Evolutionary conservation across 2,888 invertebrate species (phyloP), one percentile per base, ranked within the genome.

Genomic region (Gerosis bhagava): DNA sequence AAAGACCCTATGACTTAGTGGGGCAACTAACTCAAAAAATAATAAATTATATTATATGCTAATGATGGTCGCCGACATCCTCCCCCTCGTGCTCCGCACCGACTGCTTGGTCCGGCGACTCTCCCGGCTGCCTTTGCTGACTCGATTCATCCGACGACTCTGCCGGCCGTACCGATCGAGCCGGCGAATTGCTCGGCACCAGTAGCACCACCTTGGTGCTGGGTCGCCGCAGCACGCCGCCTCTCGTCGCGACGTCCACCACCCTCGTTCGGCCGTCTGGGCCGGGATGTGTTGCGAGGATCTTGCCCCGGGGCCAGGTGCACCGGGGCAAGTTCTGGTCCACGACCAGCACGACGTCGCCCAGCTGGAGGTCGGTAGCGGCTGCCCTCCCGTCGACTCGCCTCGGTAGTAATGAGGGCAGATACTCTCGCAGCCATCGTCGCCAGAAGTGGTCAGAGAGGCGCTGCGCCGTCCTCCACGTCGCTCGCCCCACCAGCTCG

Each of bases 401-500:
- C 19, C 32, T 16, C 11, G 17, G 11, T 12, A 19, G 34, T 11
- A 34, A 19, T 3, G 17, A 17, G n/a, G 34, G 34, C 11, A 21
- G 7, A 7, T 34, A 34, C 17, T 34, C 34, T 11, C 19, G 34
- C 2, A 34, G 11, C 5, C n/a, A 34, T 11, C 34, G 34, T 11
- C 11, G 11, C 34, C 34, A 34, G 19, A 34, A 34, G 7, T 19
- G 17, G 19, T 34, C 34, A 3, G 34, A 17, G 2, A 34, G 34
- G 1, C 19, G 34, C 19, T 34, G 34, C 12, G 34, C 19, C 7
- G 17, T 17, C 8, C 34, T 10, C 34, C 34, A 34, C 11, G 11
- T 19, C 32, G 17, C 17, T 7, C 11, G 17, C 11, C 6, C 17
- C 2, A 19, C 11, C 3, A 32, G 10, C 6, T 32, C 32, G 11